A percentile compares a stretch with the other conserved stretches of the same genome.
phyloP scores from a whole-genome alignment of 2,113 vertebrate genomes.

The Bufo bufo region DNA sequence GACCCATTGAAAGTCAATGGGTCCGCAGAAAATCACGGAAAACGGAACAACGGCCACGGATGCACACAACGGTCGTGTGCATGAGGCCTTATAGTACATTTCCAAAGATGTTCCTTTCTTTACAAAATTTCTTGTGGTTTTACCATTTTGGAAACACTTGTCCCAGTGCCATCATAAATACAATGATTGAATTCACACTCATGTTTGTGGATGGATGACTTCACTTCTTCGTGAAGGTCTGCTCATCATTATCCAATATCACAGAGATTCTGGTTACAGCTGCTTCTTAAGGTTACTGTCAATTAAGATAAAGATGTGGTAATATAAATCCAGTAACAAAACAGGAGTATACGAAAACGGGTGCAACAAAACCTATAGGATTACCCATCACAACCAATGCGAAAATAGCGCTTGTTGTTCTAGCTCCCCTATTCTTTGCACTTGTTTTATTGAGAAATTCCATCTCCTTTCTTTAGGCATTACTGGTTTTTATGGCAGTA shows the following conservation, averaged over 20 bases:
- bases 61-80: no score
- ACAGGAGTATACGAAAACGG: not conserved
- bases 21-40: no score
- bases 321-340: not conserved
- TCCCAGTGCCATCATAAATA: not conserved
- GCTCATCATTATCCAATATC: not conserved
- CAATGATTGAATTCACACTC: not conserved
- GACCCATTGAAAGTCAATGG: no score
- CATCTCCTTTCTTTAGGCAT: no score
- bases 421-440: not conserved
- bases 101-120: not conserved
- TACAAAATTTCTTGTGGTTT: not conserved
- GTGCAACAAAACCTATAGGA: not conserved
- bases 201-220: not conserved
- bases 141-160: not conserved
- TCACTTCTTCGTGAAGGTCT: not conserved
- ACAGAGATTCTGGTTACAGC: not conserved
- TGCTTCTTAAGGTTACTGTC: not conserved
- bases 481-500: no score
- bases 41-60: no score
- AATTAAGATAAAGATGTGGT: not conserved
- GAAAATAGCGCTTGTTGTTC: not conserved
- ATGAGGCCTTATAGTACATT: not conserved
- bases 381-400: no score
- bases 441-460: no score